phyloP scores from a whole-genome alignment of 2,797 vertebrate species.

The Phalanger gymnotis region DNA sequence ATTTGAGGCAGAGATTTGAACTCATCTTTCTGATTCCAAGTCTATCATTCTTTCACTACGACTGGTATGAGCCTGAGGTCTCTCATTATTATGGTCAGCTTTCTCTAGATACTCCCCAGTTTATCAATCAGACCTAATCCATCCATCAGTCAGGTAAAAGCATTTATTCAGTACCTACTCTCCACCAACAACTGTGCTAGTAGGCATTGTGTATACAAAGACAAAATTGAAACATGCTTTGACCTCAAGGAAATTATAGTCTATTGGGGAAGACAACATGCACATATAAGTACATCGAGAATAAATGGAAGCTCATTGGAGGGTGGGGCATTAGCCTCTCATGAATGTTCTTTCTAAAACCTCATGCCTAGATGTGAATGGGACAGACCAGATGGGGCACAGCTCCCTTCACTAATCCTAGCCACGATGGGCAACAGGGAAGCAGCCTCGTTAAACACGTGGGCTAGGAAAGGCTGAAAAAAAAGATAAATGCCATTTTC shows the following conservation, averaged over 20 bases:
- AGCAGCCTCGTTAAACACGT: slow-evolving; percentile 18
- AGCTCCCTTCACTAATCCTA: neutral
- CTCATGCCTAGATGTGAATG: neutral
- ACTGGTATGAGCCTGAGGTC: neutral
- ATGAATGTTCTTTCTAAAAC: neutral
- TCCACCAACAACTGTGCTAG: neutral
- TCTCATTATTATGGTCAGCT: neutral
- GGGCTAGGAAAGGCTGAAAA: slow-evolving; percentile 33
- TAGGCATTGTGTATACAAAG: neutral
- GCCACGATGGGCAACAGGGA: slow-evolving; percentile 28
- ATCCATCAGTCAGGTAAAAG: neutral
- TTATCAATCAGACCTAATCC: neutral
- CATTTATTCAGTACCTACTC: neutral
- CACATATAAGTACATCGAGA: neutral
- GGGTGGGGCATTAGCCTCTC: neutral
- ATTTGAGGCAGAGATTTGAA: neutral
- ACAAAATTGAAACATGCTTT: neutral
- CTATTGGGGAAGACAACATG: neutral
- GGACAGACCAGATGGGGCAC: neutral
- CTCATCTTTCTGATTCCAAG: neutral
- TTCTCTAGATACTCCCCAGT: neutral
- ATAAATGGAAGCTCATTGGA: neutral
- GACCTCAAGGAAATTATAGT: neutral
- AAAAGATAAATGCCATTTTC: neutral
- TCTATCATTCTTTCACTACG: neutral